Percentiles rank a stretch among this genome's conserved stretches.
Conservation (phyloP, 2,113 vertebrate species). For the Carollia perspicillata region DNA sequence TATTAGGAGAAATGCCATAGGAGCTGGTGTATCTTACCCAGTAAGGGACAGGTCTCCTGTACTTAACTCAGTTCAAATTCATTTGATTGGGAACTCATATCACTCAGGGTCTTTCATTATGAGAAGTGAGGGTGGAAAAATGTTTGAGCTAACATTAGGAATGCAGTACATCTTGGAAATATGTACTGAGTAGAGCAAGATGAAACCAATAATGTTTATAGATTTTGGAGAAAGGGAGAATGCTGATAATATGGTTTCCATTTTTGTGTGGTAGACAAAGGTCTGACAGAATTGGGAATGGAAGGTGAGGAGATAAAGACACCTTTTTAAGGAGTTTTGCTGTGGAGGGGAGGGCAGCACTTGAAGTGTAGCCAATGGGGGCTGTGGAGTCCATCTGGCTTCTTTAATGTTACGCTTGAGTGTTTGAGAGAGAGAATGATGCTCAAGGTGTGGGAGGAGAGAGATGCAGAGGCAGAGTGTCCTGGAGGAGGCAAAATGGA, state of each 20-base stretch:
- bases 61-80: background rate
- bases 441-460: background rate
- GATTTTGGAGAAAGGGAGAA: background rate
- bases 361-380: background rate
- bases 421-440: background rate
- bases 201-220: background rate
- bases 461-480: background rate
- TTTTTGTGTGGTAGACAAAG: background rate
- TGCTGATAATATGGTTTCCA: background rate
- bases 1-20: background rate
- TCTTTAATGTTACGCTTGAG: background rate
- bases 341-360: background rate
- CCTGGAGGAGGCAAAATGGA: background rate
- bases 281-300: background rate
- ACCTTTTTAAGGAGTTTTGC: background rate
- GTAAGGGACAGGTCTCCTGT: background rate
- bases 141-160: background rate
- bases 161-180: background rate
- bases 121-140: background rate
- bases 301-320: background rate
- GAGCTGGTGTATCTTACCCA: background rate
- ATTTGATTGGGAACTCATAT: background rate
- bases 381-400: background rate
- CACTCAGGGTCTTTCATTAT: background rate
- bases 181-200: background rate